Percentiles rank a stretch among this genome's conserved stretches.
These are phyloP conservation scores for Phalacrocorax brasilianus DNA, from an alignment of 2,113 vertebrate genomes.

Conservation along the genomic window DNA sequence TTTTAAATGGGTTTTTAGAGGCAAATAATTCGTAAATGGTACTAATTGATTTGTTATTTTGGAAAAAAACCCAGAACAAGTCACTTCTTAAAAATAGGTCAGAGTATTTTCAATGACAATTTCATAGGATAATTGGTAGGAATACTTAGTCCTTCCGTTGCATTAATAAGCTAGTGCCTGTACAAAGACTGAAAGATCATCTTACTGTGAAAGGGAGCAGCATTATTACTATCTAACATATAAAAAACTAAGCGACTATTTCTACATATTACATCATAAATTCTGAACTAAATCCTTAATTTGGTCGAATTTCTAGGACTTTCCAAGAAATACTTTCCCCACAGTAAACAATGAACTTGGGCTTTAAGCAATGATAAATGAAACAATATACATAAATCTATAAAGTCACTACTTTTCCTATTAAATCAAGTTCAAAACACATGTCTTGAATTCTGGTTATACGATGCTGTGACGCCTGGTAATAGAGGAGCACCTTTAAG, in stretches of 20 bases:
- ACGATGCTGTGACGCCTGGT: background rate
- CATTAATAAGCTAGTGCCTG: background rate
- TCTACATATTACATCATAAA: background rate
- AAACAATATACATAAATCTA: background rate
- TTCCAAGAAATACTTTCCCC: background rate
- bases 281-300: background rate
- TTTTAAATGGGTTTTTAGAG: slow-evolving; percentile 25
- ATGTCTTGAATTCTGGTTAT: background rate
- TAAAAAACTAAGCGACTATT: background rate
- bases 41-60: slow-evolving; percentile 13
- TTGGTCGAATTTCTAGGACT: background rate
- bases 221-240: background rate
- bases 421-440: background rate
- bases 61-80: background rate
- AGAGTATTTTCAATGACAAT: background rate
- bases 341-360: background rate
- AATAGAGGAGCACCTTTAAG: background rate
- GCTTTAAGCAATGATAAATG: background rate
- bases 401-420: background rate
- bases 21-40: background rate
- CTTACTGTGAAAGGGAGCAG: background rate
- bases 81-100: background rate
- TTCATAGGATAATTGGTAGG: background rate
- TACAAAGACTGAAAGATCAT: background rate
- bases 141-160: background rate